Evolutionary conservation across 1,140 invertebrate genomes (phyloP).

Genomic region (Druon quercuslanigerum): DNA sequence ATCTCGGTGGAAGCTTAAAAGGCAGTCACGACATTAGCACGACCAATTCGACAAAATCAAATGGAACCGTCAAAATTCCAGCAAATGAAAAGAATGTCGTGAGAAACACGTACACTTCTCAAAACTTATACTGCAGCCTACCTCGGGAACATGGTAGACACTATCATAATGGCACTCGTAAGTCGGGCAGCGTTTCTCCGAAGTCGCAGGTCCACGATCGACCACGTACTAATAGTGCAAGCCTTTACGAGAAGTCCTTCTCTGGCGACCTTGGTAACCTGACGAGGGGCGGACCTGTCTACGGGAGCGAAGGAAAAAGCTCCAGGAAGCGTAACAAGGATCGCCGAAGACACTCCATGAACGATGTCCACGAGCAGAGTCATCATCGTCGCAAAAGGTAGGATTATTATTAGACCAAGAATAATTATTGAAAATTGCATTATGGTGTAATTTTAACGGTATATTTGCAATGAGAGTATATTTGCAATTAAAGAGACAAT

Average conservation of each 20-base stretch:
- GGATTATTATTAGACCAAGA: no score
- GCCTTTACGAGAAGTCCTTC: constrained; percentile 58
- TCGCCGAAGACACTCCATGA: constrained; percentile 66
- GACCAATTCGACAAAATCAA: constrained; percentile 40
- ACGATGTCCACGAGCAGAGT: constrained; percentile 61
- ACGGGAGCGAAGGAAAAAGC: constrained; percentile 66
- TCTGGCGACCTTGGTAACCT: constrained; percentile 52
- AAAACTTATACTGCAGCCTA: constrained; percentile 69
- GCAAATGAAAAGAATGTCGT: constrained; percentile 61
- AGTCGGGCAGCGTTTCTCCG: constrained; percentile 46
- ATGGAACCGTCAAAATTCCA: constrained; percentile 40
- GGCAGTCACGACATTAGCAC: constrained; percentile 49
- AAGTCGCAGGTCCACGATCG: constrained; percentile 54
- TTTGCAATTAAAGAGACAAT: no score
- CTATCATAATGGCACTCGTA: constrained; percentile 52
- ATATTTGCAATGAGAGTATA: no score
- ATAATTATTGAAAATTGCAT: neutral
- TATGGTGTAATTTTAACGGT: no score
- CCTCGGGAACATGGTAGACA: constrained; percentile 63
- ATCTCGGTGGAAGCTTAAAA: constrained; percentile 66
- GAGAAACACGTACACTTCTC: constrained; percentile 61
- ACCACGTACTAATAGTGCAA: constrained; percentile 52
- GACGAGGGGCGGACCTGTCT: constrained; percentile 61
- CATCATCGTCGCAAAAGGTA: constrained; percentile 65
- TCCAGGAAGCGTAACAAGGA: constrained; percentile 64